These are phyloP conservation scores for Umimayanthus kanabou DNA, from an alignment of 92 coral and sea anemone species.

Conservation along the genomic window DNA sequence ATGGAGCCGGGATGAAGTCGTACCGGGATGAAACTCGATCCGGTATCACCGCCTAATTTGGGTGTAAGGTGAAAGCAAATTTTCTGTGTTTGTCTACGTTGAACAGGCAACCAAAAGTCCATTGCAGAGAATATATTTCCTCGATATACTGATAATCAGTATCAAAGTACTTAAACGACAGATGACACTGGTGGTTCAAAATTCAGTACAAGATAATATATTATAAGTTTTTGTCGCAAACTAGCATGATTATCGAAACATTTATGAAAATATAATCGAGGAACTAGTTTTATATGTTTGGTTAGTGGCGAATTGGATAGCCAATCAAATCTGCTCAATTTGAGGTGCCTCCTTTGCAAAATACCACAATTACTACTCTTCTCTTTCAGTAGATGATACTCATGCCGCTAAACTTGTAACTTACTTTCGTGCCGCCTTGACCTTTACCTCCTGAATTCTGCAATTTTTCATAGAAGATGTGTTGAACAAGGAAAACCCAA, in stretches of 20 bases:
- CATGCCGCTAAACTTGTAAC: not conserved
- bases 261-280: too few relatives aligned
- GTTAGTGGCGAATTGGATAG: not conserved
- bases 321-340: not conserved
- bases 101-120: too few relatives aligned
- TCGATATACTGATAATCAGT: too few relatives aligned
- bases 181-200: too few relatives aligned
- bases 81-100: not conserved
- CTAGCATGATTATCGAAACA: not conserved
- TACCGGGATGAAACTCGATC: too few relatives aligned
- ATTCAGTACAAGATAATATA: not conserved
- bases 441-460: slow-evolving; percentile 45
- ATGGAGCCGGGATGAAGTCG: too few relatives aligned
- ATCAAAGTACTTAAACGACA: too few relatives aligned
- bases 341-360: not conserved
- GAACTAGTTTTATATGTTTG: not conserved
- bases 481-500: slow-evolving; percentile 29
- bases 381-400: not conserved
- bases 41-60: not conserved
- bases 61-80: not conserved
- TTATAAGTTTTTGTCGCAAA: not conserved
- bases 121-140: not conserved
- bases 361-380: not conserved
- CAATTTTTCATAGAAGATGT: slow-evolving; percentile 36
- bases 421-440: slow-evolving; percentile 44